Conservation (phyloP, 2,113 vertebrate genomes). For the Misgurnus mizolepis region DNA sequence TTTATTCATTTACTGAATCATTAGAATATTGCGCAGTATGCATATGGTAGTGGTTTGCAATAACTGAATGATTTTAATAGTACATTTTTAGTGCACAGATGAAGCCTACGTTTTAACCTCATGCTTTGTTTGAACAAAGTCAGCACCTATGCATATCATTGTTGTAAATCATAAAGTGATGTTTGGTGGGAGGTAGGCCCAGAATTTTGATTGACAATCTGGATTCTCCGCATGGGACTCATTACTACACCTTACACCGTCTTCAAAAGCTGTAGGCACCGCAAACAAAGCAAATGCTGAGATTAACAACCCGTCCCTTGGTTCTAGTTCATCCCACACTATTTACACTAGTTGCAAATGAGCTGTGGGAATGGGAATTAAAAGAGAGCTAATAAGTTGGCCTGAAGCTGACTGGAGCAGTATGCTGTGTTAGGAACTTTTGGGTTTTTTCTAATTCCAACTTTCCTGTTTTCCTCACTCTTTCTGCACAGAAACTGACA, state of each 20-base stretch:
- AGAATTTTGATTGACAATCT: conserved; percentile 5
- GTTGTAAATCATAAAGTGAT: not conserved
- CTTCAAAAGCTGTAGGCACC: conserved; percentile 4
- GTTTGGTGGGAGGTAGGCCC: not conserved
- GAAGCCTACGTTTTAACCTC: too few relatives aligned
- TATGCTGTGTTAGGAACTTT: not conserved
- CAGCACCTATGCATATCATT: conserved; percentile 11
- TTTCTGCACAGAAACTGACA: too few relatives aligned
- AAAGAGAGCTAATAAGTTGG: not conserved
- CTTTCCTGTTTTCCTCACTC: too few relatives aligned
- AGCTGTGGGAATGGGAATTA: conserved; percentile 10
- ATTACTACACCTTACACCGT: conserved; percentile 16
- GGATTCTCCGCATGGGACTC: conserved; percentile 32
- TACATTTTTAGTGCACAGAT: too few relatives aligned
- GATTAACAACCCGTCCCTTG: conserved; percentile 39
- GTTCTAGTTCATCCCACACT: conserved; percentile 15
- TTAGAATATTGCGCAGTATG: too few relatives aligned
- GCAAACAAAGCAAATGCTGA: not conserved
- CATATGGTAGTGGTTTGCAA: too few relatives aligned
- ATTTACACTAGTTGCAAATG: conserved; percentile 26
- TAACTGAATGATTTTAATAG: too few relatives aligned
- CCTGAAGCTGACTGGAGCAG: not conserved
- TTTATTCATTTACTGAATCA: too few relatives aligned
- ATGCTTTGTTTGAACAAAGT: not conserved
- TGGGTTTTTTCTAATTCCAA: not conserved